Percentiles rank a stretch among this genome's conserved stretches.
phyloP scores from a whole-genome alignment of 2,797 vertebrate species.

The Buceros bicornis region DNA sequence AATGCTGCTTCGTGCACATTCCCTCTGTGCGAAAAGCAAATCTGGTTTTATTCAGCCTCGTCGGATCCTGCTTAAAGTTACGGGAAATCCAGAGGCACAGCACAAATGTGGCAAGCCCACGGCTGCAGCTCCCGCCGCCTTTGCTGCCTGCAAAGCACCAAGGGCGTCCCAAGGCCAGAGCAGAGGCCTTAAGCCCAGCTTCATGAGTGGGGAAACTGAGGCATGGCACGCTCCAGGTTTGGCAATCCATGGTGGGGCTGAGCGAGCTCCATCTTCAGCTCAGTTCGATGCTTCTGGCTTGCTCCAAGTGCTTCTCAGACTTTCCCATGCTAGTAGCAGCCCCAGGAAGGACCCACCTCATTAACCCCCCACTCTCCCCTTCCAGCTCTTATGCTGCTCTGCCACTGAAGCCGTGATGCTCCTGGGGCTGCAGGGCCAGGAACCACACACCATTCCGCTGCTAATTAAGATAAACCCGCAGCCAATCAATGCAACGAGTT shows the following conservation, averaged over 20 bases:
- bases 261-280: accelerated
- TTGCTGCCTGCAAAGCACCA: accelerated
- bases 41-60: accelerated
- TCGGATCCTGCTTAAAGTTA: too few species aligned
- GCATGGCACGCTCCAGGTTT: accelerated
- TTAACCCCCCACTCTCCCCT: background rate
- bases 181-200: accelerated
- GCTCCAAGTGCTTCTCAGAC: accelerated
- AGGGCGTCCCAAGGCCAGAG: background rate
- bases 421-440: background rate
- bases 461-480: conserved; percentile 36
- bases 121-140: background rate
- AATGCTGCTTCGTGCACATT: accelerated
- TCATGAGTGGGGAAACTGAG: background rate
- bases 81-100: background rate
- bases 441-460: background rate
- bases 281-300: background rate
- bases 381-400: background rate
- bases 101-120: accelerated
- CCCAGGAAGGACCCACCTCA: background rate
- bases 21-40: accelerated
- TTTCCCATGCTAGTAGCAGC: background rate
- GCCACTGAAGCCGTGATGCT: accelerated
- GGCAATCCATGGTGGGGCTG: accelerated
- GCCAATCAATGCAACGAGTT: background rate